Evolutionary conservation across 2,797 vertebrate species (phyloP).

Genomic region (Siniperca scherzeri): DNA sequence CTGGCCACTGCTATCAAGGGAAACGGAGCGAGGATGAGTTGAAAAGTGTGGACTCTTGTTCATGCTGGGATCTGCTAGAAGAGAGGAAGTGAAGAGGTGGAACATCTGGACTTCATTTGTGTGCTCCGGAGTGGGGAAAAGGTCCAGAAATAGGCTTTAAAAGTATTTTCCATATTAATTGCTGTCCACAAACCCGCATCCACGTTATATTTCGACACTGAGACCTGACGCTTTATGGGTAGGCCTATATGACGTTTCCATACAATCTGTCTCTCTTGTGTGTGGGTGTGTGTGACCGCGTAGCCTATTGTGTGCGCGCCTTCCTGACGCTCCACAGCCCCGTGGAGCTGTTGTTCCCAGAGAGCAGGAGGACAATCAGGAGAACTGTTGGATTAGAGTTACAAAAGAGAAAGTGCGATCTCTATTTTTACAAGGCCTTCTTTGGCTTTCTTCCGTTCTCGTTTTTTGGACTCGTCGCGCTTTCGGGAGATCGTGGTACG

Average conservation of each 20-base stretch:
- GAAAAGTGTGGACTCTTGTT: slow-evolving; percentile 47
- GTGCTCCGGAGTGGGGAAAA: slow-evolving; percentile 38
- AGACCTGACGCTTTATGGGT: slow-evolving; percentile 20
- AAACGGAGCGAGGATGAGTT: slow-evolving; percentile 34
- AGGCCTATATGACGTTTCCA: slow-evolving; percentile 45
- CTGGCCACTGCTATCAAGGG: slow-evolving; percentile 14
- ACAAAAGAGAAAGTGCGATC: slow-evolving; percentile 73
- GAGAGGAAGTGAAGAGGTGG: slow-evolving; percentile 81
- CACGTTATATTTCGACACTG: slow-evolving; percentile 22
- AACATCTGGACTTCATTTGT: slow-evolving; percentile 87
- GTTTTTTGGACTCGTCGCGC: background rate
- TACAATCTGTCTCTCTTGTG: slow-evolving; percentile 3
- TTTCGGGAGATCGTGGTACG: background rate
- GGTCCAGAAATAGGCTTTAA: slow-evolving; percentile 61
- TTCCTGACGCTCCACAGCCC: slow-evolving; percentile 62
- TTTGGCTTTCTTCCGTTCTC: slow-evolving; percentile 16
- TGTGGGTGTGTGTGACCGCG: slow-evolving; percentile 24
- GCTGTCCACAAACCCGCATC: slow-evolving; percentile 18
- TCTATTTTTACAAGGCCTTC: slow-evolving; percentile 14
- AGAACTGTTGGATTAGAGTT: slow-evolving; percentile 60
- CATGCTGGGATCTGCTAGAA: slow-evolving; percentile 55
- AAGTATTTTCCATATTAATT: slow-evolving; percentile 64
- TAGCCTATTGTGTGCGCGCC: slow-evolving; percentile 52
- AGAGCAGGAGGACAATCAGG: slow-evolving; percentile 66
- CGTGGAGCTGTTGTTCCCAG: slow-evolving; percentile 76